Conservation (phyloP, 2,888 invertebrate genomes). For the Cryptus viduatorius region DNA sequence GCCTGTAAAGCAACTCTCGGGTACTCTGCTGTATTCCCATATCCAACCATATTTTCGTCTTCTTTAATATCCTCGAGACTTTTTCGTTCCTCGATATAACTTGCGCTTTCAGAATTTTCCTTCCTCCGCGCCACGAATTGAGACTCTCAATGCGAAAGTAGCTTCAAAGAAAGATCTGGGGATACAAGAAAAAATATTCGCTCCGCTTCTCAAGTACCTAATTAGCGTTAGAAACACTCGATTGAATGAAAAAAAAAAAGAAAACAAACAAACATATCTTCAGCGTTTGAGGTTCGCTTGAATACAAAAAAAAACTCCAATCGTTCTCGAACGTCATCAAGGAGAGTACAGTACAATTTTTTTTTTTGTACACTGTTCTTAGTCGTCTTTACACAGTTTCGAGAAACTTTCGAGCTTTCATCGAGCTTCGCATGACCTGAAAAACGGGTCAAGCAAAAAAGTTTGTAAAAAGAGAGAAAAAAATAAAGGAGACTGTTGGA, state of each 20-base stretch:
- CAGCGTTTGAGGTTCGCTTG: background rate
- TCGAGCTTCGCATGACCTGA: background rate
- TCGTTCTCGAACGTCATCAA: constrained; percentile 4
- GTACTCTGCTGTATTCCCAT: constrained; percentile 19
- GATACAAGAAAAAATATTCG: constrained; percentile 2
- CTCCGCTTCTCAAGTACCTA: constrained; percentile 37
- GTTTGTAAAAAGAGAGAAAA: background rate
- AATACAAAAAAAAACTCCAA: background rate
- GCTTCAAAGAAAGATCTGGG: background rate
- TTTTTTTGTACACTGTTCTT: background rate
- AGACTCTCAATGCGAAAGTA: constrained; percentile 25
- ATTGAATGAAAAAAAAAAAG: constrained; percentile 15
- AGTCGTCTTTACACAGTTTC: background rate
- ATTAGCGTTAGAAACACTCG: constrained; percentile 55
- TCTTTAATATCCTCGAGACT: constrained; percentile 21
- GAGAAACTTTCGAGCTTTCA: background rate
- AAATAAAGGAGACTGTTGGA: background rate
- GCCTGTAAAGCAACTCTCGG: constrained; percentile 32
- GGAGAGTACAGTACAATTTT: background rate
- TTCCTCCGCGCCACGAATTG: background rate
- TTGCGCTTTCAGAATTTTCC: background rate
- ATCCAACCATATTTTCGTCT: constrained; percentile 54
- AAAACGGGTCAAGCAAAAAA: constrained; percentile 12
- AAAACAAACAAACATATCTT: background rate
- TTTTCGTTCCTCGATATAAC: constrained; percentile 22